Evolutionary conservation across 2,113 vertebrate species (phyloP), one percentile per base, ranked within the genome.

Genomic region (Cyanistes caeruleus): DNA sequence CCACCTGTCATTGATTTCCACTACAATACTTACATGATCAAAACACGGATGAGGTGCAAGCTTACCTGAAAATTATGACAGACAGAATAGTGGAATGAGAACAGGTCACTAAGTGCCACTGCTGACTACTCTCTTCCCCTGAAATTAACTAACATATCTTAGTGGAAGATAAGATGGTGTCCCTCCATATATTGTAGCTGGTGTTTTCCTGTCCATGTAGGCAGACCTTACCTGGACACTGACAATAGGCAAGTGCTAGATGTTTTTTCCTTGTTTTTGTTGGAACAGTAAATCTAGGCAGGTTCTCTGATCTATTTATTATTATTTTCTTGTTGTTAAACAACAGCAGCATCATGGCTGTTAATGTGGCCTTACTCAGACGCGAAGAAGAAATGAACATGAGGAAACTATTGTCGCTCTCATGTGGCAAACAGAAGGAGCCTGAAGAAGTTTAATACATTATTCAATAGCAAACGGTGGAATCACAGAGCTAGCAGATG

Each of bases 381-480:
- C 1, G 5, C 2, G 23, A 46, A 92, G 35, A 82, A 59, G 41
- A 97, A 95, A 87, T 63, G 67, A 96, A 92, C 46, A 58, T 7
- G n/a, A 93, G 93, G 53, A 62, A 86, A 91, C 8, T 41, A 44
- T 35, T n/a, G 16, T 31, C 80, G 55, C 4, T 74, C 74, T 95
- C 74, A 83, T 75, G 44, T 51, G 69, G 69, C 30, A 91, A 93
- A 79, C 31, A 79, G 37, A 86, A 94, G 55, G 16, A 86, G 23
- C 23, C 49, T 86, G 22, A 52, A 84, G 85, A 94, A 95, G 33
- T 44, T 77, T 79, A 81, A 94, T 93, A 48, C 60, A 96, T 96
- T 94, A 96, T 96, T 98, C 81, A 97, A 37, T 56, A 93, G 85
- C 41, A 93, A 95, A 39, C 28, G 21, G 70, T 72, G 28, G 64